Conservation (phyloP, 2,797 vertebrate species). For the Helicolenus hilgendorfi region DNA sequence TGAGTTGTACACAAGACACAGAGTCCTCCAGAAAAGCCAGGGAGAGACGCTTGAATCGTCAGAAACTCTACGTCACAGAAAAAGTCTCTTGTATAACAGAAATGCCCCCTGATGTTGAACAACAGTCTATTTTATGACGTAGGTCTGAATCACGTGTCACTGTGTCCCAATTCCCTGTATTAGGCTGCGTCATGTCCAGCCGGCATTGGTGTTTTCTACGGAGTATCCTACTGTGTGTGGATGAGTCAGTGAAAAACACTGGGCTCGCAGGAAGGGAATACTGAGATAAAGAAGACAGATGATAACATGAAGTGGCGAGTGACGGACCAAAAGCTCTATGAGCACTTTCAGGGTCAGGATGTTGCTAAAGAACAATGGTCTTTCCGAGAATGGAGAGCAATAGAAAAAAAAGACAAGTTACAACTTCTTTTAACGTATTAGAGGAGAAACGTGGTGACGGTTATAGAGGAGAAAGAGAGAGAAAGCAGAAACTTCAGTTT, state of each 20-base stretch:
- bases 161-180: constrained; percentile 35
- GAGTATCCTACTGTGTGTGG: constrained; percentile 24
- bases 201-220: constrained; percentile 9
- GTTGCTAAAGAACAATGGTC: constrained; percentile 4
- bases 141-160: constrained; percentile 49
- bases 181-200: constrained; percentile 32
- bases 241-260: constrained; percentile 43
- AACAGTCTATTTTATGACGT: constrained; percentile 9
- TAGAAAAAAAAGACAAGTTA: background rate
- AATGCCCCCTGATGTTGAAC: background rate
- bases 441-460: background rate
- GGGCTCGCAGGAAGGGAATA: background rate
- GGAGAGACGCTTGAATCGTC: background rate
- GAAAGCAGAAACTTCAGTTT: background rate
- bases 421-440: background rate
- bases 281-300: constrained; percentile 24
- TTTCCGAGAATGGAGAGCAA: background rate
- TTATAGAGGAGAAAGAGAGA: background rate
- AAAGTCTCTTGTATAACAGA: constrained; percentile 24
- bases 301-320: constrained; percentile 1
- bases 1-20: background rate
- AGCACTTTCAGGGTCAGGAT: constrained; percentile 16
- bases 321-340: constrained; percentile 23
- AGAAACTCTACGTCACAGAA: background rate
- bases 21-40: background rate